Percentiles rank a stretch among this genome's conserved stretches.
Conservation (phyloP, 2,888 invertebrate species). For the Troides helena region DNA sequence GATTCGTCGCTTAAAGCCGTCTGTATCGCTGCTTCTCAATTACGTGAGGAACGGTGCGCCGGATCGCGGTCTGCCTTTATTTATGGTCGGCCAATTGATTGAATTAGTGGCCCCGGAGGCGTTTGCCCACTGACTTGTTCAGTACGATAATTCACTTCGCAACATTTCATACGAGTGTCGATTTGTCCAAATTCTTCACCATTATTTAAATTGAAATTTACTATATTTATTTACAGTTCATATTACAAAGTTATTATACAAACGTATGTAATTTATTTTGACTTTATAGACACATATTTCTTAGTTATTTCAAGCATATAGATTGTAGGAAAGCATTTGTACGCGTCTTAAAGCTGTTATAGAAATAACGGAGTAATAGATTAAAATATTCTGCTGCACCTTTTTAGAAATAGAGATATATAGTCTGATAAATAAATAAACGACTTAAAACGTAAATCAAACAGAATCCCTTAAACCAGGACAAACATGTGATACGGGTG, state of each 20-base stretch:
- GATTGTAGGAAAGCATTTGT: too few relatives aligned
- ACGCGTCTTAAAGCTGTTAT: too few relatives aligned
- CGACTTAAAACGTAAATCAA: neutral
- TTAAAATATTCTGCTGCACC: too few relatives aligned
- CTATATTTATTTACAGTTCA: neutral
- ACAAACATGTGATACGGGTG: slow-evolving; percentile 23
- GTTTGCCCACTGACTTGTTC: slow-evolving; percentile 56
- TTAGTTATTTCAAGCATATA: too few relatives aligned
- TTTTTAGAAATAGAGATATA: too few relatives aligned
- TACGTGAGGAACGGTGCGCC: slow-evolving; percentile 55
- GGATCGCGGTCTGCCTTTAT: slow-evolving; percentile 72
- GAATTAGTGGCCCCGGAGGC: slow-evolving; percentile 76
- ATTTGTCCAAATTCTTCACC: slow-evolving; percentile 15
- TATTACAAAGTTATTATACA: too few relatives aligned
- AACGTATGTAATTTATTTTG: too few relatives aligned
- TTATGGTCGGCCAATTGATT: slow-evolving; percentile 76
- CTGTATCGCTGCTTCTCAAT: slow-evolving; percentile 71
- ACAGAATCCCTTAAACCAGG: slow-evolving; percentile 6
- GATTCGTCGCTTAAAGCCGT: slow-evolving; percentile 72
- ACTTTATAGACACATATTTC: too few relatives aligned
- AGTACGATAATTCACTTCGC: slow-evolving; percentile 63
- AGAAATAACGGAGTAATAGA: too few relatives aligned
- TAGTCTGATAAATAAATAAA: neutral
- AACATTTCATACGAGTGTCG: slow-evolving; percentile 45
- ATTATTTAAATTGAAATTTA: neutral